Conservation (phyloP, 1,140 invertebrate genomes). For the Notospermus geniculatus region DNA sequence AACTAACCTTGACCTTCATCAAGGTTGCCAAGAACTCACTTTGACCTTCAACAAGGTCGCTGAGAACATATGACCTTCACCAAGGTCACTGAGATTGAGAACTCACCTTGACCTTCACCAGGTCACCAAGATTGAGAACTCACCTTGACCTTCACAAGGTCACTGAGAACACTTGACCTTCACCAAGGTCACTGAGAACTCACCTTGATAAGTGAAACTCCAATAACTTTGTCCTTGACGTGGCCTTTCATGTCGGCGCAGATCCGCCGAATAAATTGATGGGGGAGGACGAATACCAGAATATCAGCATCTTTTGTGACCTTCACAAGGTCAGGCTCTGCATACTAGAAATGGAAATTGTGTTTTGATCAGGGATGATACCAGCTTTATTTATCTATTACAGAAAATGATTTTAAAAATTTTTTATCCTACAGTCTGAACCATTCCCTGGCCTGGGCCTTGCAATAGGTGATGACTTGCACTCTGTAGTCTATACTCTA, state of each 20-base stretch:
- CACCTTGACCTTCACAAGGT: too few relatives aligned
- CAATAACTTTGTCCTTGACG: conserved; percentile 85
- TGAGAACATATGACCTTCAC: too few relatives aligned
- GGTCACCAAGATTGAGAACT: too few relatives aligned
- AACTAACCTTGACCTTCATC: too few relatives aligned
- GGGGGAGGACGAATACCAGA: conserved; percentile 94
- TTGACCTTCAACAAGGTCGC: too few relatives aligned
- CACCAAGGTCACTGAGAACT: not conserved
- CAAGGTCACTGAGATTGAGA: too few relatives aligned
- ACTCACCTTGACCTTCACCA: too few relatives aligned
- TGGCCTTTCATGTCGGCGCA: conserved; percentile 83
- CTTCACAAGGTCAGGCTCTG: conserved; percentile 87
- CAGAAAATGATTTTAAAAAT: not conserved
- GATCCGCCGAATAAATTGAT: conserved; percentile 90
- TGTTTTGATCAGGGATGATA: not conserved
- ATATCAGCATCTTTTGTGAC: conserved; percentile 91
- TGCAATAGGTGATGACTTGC: too few relatives aligned
- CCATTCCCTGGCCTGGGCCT: too few relatives aligned
- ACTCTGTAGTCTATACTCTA: too few relatives aligned
- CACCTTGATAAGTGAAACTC: conserved; percentile 93
- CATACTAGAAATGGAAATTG: conserved; percentile 67
- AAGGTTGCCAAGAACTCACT: too few relatives aligned
- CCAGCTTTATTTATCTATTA: not conserved
- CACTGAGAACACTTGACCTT: too few relatives aligned
- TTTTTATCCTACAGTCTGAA: not conserved